phyloP scores from a whole-genome alignment of 2,113 vertebrate genomes.

The Micronycteris hirsuta region DNA sequence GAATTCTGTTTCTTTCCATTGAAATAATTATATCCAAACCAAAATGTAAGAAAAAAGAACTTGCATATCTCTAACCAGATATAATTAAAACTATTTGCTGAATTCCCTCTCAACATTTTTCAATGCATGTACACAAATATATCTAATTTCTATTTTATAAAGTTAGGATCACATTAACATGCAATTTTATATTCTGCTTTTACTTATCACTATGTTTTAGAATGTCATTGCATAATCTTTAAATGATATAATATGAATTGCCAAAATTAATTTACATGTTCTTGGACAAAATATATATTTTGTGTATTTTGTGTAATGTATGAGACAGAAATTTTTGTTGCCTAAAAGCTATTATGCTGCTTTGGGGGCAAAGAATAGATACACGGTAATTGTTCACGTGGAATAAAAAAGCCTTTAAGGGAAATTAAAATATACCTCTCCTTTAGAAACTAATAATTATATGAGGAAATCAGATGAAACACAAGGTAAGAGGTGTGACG shows the following conservation, averaged over 20 bases:
- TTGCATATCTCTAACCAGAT: neutral
- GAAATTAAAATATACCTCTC: neutral
- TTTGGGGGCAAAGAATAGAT: neutral
- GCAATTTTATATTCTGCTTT: neutral
- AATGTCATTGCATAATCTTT: neutral
- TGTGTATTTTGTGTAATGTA: constrained; percentile 1
- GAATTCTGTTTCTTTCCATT: neutral
- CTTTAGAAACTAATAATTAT: constrained; percentile 1
- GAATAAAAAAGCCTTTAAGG: neutral
- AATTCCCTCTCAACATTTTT: neutral
- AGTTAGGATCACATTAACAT: neutral
- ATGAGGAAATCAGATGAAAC: neutral
- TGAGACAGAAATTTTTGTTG: neutral
- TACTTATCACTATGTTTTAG: neutral
- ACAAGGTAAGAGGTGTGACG: neutral
- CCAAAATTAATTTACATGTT: neutral
- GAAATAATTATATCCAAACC: neutral
- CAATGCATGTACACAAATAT: neutral
- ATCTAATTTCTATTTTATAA: constrained; percentile 16
- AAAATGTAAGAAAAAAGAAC: neutral
- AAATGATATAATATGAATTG: neutral
- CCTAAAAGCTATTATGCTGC: neutral
- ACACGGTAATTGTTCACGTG: neutral
- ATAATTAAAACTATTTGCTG: neutral
- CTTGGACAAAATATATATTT: neutral